Evolutionary conservation across 2,797 vertebrate genomes (phyloP).

Genomic region (Acipenser oxyrinchus): DNA sequence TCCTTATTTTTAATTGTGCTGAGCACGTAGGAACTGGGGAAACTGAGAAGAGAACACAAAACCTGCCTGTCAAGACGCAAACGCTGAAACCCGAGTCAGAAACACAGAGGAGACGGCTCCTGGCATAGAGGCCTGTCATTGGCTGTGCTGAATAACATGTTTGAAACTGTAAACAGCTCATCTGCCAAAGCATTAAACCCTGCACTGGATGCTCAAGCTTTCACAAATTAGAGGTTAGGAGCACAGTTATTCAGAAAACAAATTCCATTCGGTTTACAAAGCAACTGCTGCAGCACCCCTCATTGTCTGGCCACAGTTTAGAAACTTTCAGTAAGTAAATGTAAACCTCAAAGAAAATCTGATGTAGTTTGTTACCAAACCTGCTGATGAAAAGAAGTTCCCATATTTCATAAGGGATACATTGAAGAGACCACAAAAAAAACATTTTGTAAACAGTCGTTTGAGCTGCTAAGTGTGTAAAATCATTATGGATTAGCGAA

Average conservation of each 20-base stretch:
- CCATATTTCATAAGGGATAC: too few species aligned
- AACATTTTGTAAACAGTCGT: too few species aligned
- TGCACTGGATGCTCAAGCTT: background rate
- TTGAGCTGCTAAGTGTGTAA: too few species aligned
- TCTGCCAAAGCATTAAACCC: slow-evolving; percentile 10
- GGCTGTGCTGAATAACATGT: slow-evolving; percentile 12
- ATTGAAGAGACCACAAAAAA: too few species aligned
- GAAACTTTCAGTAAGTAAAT: background rate
- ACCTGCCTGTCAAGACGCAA: slow-evolving; percentile 4
- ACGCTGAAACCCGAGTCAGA: slow-evolving; percentile 9
- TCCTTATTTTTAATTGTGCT: slow-evolving; percentile 18
- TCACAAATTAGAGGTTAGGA: slow-evolving; percentile 2
- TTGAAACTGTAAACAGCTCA: slow-evolving; percentile 14
- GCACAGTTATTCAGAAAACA: slow-evolving; percentile 3
- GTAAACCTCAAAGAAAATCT: slow-evolving; percentile 1
- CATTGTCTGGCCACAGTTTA: background rate
- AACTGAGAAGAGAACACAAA: slow-evolving; percentile 11
- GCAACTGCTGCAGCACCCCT: background rate
- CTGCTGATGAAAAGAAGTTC: too few species aligned
- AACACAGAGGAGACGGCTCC: slow-evolving; percentile 4
- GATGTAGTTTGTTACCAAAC: too few species aligned
- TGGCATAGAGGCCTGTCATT: slow-evolving; percentile 12
- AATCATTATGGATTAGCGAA: too few species aligned
- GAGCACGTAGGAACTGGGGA: slow-evolving; percentile 14
- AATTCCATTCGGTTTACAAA: background rate